These are phyloP conservation scores for Acridotheres tristis DNA, from an alignment of 2,797 vertebrate species.

Conservation along the genomic window DNA sequence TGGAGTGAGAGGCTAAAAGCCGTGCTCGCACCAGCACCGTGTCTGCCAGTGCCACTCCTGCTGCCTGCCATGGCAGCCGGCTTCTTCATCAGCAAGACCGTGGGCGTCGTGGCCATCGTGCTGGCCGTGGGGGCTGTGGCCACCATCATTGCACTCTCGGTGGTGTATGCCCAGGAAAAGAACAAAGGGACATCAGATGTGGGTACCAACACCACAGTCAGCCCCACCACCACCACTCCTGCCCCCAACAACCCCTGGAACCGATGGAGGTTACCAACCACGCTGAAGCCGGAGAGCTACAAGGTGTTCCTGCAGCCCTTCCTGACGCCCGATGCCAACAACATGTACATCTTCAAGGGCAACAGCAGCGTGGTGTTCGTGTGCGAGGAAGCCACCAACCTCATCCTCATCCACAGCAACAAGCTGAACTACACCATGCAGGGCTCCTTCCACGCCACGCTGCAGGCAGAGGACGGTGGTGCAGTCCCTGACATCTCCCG, in stretches of 20 bases:
- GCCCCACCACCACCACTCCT: accelerated
- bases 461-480: neutral
- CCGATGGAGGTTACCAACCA: conserved; percentile 80
- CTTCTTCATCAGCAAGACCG: conserved; percentile 85
- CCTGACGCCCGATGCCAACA: neutral
- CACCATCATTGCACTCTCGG: conserved; percentile 87
- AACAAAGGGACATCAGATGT: neutral
- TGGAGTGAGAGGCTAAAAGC: conserved; percentile 55
- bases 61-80: conserved; percentile 84
- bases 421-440: conserved; percentile 64
- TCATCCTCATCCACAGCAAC: conserved; percentile 82
- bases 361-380: conserved; percentile 78
- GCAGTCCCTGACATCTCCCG: neutral
- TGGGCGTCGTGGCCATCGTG: conserved; percentile 78
- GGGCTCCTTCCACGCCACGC: neutral
- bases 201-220: accelerated
- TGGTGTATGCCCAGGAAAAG: conserved; percentile 86
- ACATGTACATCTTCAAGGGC: conserved; percentile 85
- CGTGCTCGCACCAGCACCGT: neutral
- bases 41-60: neutral
- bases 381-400: conserved; percentile 75
- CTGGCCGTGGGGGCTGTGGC: conserved; percentile 73
- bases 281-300: conserved; percentile 79
- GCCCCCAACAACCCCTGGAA: conserved; percentile 75
- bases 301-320: conserved; percentile 81